Evolutionary conservation across 2,797 vertebrate species (phyloP), one percentile per base, ranked within the genome.

Genomic region (Synaphobranchus kaupii): DNA sequence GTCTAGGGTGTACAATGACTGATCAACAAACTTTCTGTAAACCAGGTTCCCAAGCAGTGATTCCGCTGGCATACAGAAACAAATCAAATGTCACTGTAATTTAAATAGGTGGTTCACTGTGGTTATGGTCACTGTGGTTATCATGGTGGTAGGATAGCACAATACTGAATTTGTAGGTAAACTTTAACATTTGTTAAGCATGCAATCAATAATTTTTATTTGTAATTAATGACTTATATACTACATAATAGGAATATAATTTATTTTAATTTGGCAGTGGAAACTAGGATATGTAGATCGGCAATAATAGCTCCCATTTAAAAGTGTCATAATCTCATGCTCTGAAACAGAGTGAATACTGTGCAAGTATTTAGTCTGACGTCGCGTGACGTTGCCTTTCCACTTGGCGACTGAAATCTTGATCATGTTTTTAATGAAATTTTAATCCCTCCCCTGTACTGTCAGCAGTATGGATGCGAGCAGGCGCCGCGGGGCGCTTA

Each of bases 391-490:
- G n/a, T 44, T 22, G 73, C 73, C 0, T 78, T 78, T 78, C 73
- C 15, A 94, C 92, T 91, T 88, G 3, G 92, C 89, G 87, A 91
- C 89, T 90, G 90, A 91, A 93, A 92, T 94, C 90, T 92, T 92
- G 84, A 91, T 93, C 90, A 89, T 84, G 84, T 91, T 93, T 87
- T 88, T 87, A 86, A 92, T 91, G 66, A 56, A 90, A 91, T 88
- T 88, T 13, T 56, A 2, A 28, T n/a, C 22, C 31, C 73, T 47
- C 20, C 17, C 22, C 13, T 17, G n/a, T 39, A 56, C 20, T 44
- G 48, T 17, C 31, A 15, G 20, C 17, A 3, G 34, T 12, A 2
- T 25, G 10, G 63, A 10, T 66, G 39, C 1, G 15, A 82, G 47
- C 80, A 5, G 68, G 28, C 28, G 13, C 68, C 8, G 9, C 15